These are phyloP conservation scores for Glaucomys volans DNA, from an alignment of 2,113 vertebrate genomes.

Conservation along the genomic window DNA sequence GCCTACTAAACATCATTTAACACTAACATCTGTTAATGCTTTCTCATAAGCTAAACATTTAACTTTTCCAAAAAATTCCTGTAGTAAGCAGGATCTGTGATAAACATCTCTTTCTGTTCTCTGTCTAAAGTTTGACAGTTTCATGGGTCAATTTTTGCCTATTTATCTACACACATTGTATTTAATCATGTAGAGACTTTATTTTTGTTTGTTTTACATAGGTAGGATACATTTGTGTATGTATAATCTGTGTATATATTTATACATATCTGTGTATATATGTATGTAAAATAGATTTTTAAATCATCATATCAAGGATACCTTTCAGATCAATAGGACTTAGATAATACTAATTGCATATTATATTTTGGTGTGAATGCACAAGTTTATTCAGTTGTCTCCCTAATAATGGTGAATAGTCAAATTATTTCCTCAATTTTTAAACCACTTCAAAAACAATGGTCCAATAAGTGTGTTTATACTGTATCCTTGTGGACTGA, in stretches of 20 bases:
- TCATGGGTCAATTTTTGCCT: neutral
- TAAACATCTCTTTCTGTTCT: neutral
- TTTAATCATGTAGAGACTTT: neutral
- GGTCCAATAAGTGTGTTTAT: neutral
- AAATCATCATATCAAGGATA: neutral
- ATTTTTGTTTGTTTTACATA: slow-evolving; percentile 33
- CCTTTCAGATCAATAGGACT: neutral
- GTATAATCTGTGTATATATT: neutral
- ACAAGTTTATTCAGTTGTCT: neutral
- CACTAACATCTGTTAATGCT: neutral
- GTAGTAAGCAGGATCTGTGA: neutral
- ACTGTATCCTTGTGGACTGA: neutral
- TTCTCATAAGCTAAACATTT: neutral
- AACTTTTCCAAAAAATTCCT: neutral
- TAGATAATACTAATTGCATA: neutral
- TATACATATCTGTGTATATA: neutral
- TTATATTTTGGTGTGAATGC: neutral
- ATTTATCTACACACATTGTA: slow-evolving; percentile 7
- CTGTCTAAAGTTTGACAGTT: neutral
- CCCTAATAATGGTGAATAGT: neutral
- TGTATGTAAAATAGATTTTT: neutral
- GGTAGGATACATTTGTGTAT: neutral
- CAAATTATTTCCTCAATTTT: slow-evolving; percentile 6
- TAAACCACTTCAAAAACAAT: slow-evolving; percentile 22
- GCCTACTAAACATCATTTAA: neutral